These are phyloP conservation scores for Tachina grossa DNA, from an alignment of 2,888 invertebrate species.

Conservation along the genomic window DNA sequence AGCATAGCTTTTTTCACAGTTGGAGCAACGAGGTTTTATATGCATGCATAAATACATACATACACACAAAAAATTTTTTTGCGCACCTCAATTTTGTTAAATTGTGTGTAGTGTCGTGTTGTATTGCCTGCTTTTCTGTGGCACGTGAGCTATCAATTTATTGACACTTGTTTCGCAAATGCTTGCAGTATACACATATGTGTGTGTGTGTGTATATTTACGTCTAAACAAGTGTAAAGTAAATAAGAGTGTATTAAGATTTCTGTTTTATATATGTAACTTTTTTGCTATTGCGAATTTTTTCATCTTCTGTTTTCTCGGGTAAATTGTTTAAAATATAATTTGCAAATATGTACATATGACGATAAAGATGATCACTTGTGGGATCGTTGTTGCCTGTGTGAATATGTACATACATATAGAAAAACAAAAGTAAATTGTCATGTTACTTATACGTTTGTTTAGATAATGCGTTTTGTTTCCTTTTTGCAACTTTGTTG, in stretches of 20 bases:
- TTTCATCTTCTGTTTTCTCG: not conserved
- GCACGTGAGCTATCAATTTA: slow-evolving; percentile 69
- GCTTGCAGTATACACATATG: not conserved
- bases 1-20: slow-evolving; percentile 26
- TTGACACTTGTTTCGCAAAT: slow-evolving; percentile 59
- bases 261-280: not conserved
- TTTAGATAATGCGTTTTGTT: slow-evolving; percentile 37
- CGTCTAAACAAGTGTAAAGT: not conserved
- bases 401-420: not conserved
- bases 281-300: slow-evolving; percentile 1
- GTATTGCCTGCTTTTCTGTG: slow-evolving; percentile 35
- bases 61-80: too few relatives aligned
- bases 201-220: not conserved
- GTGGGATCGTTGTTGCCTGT: slow-evolving; percentile 28
- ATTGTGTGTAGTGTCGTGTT: not conserved
- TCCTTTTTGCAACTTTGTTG: slow-evolving; percentile 64
- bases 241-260: not conserved
- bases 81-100: not conserved
- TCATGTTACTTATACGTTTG: slow-evolving; percentile 42
- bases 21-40: slow-evolving; percentile 53
- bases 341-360: not conserved
- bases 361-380: slow-evolving; percentile 39
- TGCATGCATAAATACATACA: too few relatives aligned
- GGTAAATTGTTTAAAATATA: not conserved
- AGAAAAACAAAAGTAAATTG: slow-evolving; percentile 29